Evolutionary conservation across 2,113 vertebrate genomes (phyloP).

Genomic region (Fulmarus glacialis): DNA sequence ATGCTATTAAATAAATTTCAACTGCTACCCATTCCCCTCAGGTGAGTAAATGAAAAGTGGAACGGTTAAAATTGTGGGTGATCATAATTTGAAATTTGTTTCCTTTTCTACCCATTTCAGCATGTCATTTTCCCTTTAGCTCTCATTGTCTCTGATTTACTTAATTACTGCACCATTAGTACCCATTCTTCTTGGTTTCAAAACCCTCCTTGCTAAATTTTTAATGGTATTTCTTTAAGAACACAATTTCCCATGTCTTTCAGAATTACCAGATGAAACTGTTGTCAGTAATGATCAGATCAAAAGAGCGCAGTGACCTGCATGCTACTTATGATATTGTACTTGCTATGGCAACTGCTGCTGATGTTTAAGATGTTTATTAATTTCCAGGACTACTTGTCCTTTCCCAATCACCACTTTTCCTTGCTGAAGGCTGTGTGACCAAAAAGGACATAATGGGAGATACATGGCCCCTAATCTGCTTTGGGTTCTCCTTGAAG

Average conservation of each 20-base stretch:
- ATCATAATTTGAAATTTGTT: not conserved
- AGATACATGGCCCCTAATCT: not conserved
- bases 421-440: not conserved
- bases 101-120: not conserved
- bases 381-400: not conserved
- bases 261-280: not conserved
- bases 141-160: not conserved
- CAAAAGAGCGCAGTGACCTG: not conserved
- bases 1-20: not conserved
- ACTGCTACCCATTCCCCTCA: not conserved
- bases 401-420: not conserved
- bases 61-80: not conserved
- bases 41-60: not conserved
- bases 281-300: not conserved
- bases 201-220: not conserved
- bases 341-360: not conserved
- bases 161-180: conserved; percentile 5
- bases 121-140: not conserved
- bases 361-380: not conserved
- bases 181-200: not conserved
- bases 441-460: not conserved
- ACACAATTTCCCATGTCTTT: not conserved
- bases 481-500: not conserved
- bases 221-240: not conserved
- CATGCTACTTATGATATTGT: not conserved